phyloP scores from a whole-genome alignment of 2,888 invertebrate species.

The Eumerus sabulonum region DNA sequence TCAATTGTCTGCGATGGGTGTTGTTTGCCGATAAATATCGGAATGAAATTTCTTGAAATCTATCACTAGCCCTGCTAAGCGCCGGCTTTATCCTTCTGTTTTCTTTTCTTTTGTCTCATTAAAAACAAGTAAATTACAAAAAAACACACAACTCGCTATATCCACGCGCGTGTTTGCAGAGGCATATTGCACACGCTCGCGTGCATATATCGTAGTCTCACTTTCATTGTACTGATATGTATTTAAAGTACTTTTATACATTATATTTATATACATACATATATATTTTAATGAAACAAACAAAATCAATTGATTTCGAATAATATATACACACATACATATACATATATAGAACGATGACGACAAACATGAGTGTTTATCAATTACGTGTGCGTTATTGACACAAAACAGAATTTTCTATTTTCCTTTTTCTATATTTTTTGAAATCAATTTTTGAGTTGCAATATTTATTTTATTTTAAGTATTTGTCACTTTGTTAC shows the following conservation, averaged over 20 bases:
- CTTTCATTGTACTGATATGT: conserved; percentile 56
- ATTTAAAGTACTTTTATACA: conserved; percentile 52
- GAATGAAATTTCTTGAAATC: conserved; percentile 74
- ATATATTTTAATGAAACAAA: conserved; percentile 20
- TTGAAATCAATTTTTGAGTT: conserved; percentile 26
- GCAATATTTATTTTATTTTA: conserved; percentile 45
- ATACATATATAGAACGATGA: conserved; percentile 33
- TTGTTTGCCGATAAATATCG: conserved; percentile 32
- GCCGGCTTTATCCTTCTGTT: conserved; percentile 63
- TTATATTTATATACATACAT: conserved; percentile 33
- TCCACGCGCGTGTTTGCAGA: too few relatives aligned
- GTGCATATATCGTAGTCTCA: conserved; percentile 45
- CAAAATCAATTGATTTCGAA: conserved; percentile 44
- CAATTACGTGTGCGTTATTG: conserved; percentile 62
- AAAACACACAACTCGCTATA: too few relatives aligned
- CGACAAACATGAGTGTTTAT: conserved; percentile 58
- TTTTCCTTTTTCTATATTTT: conserved; percentile 17
- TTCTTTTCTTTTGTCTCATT: background rate
- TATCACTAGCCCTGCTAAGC: conserved; percentile 77
- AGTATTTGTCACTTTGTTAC: conserved; percentile 4
- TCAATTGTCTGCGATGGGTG: conserved; percentile 39
- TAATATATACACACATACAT: conserved; percentile 6
- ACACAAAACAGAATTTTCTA: conserved; percentile 28
- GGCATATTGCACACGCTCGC: conserved; percentile 48
- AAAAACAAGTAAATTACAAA: conserved; percentile 12